Evolutionary conservation across 2,888 invertebrate species (phyloP).

Genomic region (Leucophenga maculata): DNA sequence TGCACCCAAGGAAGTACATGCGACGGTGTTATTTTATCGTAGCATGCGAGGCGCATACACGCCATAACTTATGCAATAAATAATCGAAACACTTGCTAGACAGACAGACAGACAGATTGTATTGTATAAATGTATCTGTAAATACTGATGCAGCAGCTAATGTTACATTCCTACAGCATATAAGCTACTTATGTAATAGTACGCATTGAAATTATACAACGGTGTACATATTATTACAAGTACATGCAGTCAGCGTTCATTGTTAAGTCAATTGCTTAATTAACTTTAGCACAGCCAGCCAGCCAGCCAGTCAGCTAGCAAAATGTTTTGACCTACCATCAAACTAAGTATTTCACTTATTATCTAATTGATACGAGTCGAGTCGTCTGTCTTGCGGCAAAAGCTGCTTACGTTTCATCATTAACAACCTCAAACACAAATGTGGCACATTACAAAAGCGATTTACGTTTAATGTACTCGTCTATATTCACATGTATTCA

Average conservation of each 20-base stretch:
- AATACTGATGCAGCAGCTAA: too few relatives aligned
- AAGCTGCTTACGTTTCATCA: conserved; percentile 13
- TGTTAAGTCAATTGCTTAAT: conserved; percentile 60
- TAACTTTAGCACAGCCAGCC: conserved; percentile 55
- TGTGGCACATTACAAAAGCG: too few relatives aligned
- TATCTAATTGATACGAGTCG: conserved; percentile 7
- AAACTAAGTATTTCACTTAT: not conserved
- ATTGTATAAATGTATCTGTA: too few relatives aligned
- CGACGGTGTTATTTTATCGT: not conserved
- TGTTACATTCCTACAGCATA: too few relatives aligned
- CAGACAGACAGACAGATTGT: too few relatives aligned
- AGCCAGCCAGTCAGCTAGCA: too few relatives aligned
- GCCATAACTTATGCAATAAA: conserved; percentile 25
- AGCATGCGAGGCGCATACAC: conserved; percentile 7
- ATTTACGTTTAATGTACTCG: not conserved
- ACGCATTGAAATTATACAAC: not conserved
- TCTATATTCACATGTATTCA: not conserved
- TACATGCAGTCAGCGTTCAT: conserved; percentile 1
- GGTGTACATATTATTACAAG: not conserved
- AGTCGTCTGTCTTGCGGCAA: not conserved
- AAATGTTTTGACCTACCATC: not conserved
- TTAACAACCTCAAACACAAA: conserved; percentile 39
- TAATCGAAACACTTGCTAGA: not conserved
- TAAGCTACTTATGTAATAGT: not conserved
- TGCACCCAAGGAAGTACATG: not conserved